phyloP scores from a whole-genome alignment of 2,888 invertebrate species.

The Erebia aethiops region DNA sequence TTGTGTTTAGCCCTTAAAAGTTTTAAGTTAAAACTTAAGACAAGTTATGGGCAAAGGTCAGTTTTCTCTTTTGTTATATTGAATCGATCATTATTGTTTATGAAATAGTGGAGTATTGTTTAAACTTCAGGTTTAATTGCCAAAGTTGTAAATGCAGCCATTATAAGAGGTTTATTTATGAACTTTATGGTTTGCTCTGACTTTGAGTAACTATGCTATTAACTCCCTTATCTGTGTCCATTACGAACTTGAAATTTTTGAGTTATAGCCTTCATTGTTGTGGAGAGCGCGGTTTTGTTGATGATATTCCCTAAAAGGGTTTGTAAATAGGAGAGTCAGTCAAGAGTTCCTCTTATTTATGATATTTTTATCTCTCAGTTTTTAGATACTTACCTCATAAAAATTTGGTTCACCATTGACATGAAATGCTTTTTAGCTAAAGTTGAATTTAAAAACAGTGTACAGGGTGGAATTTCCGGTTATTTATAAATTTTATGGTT shows the following conservation, averaged over 20 bases:
- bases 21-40: too few relatives aligned
- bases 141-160: constrained; percentile 13
- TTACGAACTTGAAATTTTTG: constrained; percentile 17
- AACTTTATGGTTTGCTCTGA: constrained; percentile 2
- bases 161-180: constrained; percentile 19
- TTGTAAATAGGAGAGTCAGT: too few relatives aligned
- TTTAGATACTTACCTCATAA: too few relatives aligned
- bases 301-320: too few relatives aligned
- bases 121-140: constrained; percentile 14
- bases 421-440: too few relatives aligned
- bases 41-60: neutral
- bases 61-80: neutral
- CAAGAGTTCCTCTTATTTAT: neutral
- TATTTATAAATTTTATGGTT: constrained; percentile 12
- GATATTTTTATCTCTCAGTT: too few relatives aligned
- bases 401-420: too few relatives aligned
- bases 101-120: constrained; percentile 9
- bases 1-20: neutral
- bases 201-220: constrained; percentile 12
- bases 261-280: constrained; percentile 16
- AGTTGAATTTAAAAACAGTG: too few relatives aligned
- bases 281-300: neutral
- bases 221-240: constrained; percentile 20
- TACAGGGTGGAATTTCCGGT: neutral
- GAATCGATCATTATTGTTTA: neutral